These are phyloP conservation scores for Prunella himalayana DNA, from an alignment of 2,113 vertebrate species.

Conservation along the genomic window DNA sequence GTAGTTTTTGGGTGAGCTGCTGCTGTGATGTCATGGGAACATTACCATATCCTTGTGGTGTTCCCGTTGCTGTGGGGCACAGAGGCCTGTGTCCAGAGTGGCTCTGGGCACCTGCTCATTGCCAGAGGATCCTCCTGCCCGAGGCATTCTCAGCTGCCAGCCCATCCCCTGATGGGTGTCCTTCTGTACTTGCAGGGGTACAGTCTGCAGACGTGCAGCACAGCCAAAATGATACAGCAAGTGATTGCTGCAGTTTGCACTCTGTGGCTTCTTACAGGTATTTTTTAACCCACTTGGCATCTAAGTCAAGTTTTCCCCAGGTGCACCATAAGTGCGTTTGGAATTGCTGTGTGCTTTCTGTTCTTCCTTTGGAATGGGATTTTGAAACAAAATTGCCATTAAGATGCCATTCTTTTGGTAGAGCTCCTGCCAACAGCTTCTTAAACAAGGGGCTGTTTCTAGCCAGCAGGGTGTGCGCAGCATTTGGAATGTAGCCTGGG, in stretches of 20 bases:
- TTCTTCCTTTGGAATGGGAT: background rate
- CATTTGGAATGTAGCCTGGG: background rate
- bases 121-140: background rate
- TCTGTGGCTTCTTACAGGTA: background rate
- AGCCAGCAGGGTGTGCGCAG: background rate
- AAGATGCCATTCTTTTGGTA: background rate
- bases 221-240: background rate
- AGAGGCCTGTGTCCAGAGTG: background rate
- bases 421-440: background rate
- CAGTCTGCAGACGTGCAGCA: background rate
- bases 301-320: background rate
- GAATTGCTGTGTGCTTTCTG: background rate
- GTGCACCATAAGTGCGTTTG: background rate
- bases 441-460: background rate
- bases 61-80: background rate
- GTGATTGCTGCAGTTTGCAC: background rate
- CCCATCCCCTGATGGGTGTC: background rate
- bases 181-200: background rate
- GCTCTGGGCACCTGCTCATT: background rate
- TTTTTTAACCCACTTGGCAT: background rate
- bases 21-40: background rate
- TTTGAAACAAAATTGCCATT: background rate
- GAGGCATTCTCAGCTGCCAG: background rate
- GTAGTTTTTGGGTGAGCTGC: background rate
- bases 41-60: background rate